phyloP scores from a whole-genome alignment of 2,888 invertebrate genomes.

The Empis livida region DNA sequence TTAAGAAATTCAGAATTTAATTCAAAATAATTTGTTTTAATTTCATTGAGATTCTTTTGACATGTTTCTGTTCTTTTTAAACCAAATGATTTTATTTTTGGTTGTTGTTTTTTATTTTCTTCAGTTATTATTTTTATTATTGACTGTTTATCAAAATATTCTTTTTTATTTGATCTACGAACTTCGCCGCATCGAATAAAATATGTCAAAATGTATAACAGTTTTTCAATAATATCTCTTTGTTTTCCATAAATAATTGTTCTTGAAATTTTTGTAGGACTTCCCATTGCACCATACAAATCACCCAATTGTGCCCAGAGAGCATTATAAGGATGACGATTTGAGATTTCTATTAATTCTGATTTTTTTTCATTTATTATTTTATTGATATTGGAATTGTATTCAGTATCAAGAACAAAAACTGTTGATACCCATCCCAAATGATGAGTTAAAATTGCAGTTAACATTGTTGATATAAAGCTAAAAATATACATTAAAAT shows the following conservation, averaged over 20 bases:
- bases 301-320: slow-evolving; percentile 83
- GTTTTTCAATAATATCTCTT: slow-evolving; percentile 51
- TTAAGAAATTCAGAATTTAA: not conserved
- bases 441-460: slow-evolving; percentile 79
- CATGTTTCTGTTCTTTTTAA: slow-evolving; percentile 6
- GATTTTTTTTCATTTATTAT: slow-evolving; percentile 32
- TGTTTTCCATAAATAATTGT: slow-evolving; percentile 64
- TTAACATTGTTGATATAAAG: slow-evolving; percentile 79
- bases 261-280: slow-evolving; percentile 60
- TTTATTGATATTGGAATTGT: slow-evolving; percentile 20
- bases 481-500: slow-evolving; percentile 41
- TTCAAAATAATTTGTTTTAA: not conserved
- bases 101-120: slow-evolving; percentile 6
- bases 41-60: slow-evolving; percentile 9
- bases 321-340: slow-evolving; percentile 68
- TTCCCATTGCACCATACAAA: slow-evolving; percentile 72
- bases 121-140: not conserved
- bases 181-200: slow-evolving; percentile 74
- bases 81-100: slow-evolving; percentile 7
- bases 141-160: slow-evolving; percentile 29
- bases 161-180: slow-evolving; percentile 38
- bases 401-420: slow-evolving; percentile 28
- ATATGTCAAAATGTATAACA: slow-evolving; percentile 70
- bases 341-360: slow-evolving; percentile 43
- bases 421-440: slow-evolving; percentile 84